Conservation (phyloP, 2,888 invertebrate genomes). For the Hydriomena furcata region DNA sequence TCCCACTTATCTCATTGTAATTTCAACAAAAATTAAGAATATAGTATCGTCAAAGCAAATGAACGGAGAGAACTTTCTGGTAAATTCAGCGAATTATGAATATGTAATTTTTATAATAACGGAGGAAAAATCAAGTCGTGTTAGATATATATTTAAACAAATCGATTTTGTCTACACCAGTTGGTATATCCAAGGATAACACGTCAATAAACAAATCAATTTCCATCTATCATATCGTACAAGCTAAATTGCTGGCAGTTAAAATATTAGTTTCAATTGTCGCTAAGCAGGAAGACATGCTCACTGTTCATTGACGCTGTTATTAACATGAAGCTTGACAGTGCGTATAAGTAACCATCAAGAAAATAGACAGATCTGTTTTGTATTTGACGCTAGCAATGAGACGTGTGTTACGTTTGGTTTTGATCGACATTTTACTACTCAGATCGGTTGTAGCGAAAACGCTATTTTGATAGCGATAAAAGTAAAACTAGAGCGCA, state of each 20-base stretch:
- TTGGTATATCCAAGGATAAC: not conserved
- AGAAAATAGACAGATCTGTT: slow-evolving; percentile 32
- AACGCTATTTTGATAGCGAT: slow-evolving; percentile 26
- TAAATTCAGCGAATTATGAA: too few species aligned
- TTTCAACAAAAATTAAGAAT: too few species aligned
- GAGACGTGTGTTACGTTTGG: slow-evolving; percentile 12
- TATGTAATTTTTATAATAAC: too few species aligned
- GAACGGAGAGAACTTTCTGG: too few species aligned
- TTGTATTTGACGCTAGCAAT: slow-evolving; percentile 27
- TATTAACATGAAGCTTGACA: slow-evolving; percentile 38
- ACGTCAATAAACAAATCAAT: slow-evolving; percentile 15
- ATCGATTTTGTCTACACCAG: too few species aligned
- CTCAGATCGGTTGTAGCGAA: slow-evolving; percentile 15
- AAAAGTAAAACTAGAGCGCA: slow-evolving; percentile 27
- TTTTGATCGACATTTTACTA: slow-evolving; percentile 12
- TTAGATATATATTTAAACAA: too few species aligned
- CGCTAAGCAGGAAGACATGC: slow-evolving; percentile 47
- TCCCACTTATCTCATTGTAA: too few species aligned
- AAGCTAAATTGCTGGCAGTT: slow-evolving; percentile 20
- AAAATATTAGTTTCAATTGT: slow-evolving; percentile 38
- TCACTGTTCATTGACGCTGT: slow-evolving; percentile 39
- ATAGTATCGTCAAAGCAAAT: too few species aligned
- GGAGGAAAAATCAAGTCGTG: too few species aligned
- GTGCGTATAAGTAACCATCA: slow-evolving; percentile 16
- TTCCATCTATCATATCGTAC: slow-evolving; percentile 13